Evolutionary conservation across 2,113 vertebrate species (phyloP), one percentile per base, ranked within the genome.

Genomic region (Smithornis capensis): DNA sequence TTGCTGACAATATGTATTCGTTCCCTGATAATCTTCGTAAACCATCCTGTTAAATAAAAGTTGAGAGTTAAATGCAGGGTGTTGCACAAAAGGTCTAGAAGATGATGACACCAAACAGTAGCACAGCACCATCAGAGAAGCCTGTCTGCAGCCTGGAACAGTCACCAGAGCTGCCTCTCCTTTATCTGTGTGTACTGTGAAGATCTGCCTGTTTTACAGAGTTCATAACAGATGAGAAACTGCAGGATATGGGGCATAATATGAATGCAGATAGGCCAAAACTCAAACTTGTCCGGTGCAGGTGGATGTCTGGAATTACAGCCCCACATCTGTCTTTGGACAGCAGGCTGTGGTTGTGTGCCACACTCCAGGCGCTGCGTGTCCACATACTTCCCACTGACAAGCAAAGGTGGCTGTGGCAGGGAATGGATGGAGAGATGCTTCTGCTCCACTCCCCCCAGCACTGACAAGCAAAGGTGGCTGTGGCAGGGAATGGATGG

Each of bases 1-100:
- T 99, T 86, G 99, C 97, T 88, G 99, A 96, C 78, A 99, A 96
- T 95, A 99, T 98, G 97, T 99, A 99, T 87, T 99, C 99, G 3
- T 99, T 99, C 96, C 99, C 99, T 56, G 99, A 99, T 90, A 99
- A 96, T 97, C 99, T 99, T 96, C 99, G 98, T 81, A 99, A 98
- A 63, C 99, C 99, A 91, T 99, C 99, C 99, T 99, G 97, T 95
- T 74, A 94, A 97, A 97, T 19, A 37, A 84, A 97, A 91, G 60
- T 37, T 83, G 27, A 90, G 53, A 90, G 76, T 94, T 97, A 97
- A 74, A 89, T 28, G 38, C 68, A 90, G 44, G 24, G 8, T 31
- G 82, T 7, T 73, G 68, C 33, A 95, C 76, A 78, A 67, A n/a
- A 52, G 29, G 21, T 57, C 56, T 47, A 4, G 31, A 55, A 64